Evolutionary conservation across 37 sponge, comb jelly and placozoan species (phyloP).

Genomic region (Oopsacas minuta): DNA sequence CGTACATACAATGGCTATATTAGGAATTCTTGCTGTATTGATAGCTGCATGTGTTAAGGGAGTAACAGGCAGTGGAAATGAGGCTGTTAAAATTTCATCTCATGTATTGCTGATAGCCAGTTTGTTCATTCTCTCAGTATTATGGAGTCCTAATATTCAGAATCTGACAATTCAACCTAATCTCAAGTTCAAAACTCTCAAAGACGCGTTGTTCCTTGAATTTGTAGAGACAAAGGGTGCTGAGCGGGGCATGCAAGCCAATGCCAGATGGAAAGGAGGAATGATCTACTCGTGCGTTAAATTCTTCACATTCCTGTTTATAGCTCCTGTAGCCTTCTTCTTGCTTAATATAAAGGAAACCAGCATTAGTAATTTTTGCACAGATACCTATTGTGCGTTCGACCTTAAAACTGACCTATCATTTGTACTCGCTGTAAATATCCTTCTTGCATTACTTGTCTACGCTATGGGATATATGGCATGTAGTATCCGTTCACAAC

Average conservation of each 20-base stretch:
- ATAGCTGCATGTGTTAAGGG: background rate
- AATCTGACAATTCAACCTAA: background rate
- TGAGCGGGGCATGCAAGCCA: background rate
- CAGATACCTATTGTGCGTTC: background rate
- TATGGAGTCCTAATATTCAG: slow-evolving; percentile 13
- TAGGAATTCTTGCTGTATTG: background rate
- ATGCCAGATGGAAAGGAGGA: background rate
- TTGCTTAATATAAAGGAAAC: background rate
- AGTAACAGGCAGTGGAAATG: background rate
- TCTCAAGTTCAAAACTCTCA: background rate
- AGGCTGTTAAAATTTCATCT: background rate
- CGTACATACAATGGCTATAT: background rate
- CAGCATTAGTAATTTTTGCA: background rate
- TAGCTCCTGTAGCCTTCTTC: background rate
- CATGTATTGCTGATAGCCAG: background rate
- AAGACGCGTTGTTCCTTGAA: background rate
- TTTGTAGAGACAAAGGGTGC: background rate
- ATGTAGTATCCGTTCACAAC: background rate
- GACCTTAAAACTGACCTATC: background rate
- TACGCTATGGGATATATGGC: background rate
- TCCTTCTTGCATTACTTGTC: background rate
- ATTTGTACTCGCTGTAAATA: background rate
- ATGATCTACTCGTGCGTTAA: background rate
- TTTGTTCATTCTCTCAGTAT: background rate
- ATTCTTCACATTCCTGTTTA: background rate